A percentile compares a stretch with the other conserved stretches of the same genome.
phyloP scores from a whole-genome alignment of 2,797 vertebrate genomes.

The Chelon labrosus region DNA sequence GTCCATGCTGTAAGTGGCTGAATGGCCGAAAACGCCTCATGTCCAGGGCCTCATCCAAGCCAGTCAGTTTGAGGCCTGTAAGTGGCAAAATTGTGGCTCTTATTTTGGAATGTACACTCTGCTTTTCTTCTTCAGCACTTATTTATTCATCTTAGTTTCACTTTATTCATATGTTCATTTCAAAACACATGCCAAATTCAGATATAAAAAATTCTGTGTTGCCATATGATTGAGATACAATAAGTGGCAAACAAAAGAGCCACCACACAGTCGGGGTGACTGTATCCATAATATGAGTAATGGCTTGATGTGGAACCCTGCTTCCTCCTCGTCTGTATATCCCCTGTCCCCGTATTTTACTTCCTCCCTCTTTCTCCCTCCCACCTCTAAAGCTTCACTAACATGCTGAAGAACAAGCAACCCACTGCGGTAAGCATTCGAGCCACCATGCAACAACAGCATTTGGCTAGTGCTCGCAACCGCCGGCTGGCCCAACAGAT shows the following conservation, averaged over 20 bases:
- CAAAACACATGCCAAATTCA: slow-evolving; percentile 37
- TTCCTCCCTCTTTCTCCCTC: slow-evolving; percentile 75
- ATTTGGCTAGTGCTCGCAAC: slow-evolving; percentile 97
- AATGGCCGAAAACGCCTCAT: slow-evolving; percentile 83
- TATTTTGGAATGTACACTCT: slow-evolving; percentile 41
- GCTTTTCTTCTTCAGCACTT: slow-evolving; percentile 18
- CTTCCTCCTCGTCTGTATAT: slow-evolving; percentile 78
- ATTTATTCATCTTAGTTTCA: slow-evolving; percentile 19
- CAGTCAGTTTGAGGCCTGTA: slow-evolving; percentile 89
- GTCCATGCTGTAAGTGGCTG: slow-evolving; percentile 97
- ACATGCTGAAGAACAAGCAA: slow-evolving; percentile 99
- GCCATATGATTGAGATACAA: slow-evolving; percentile 69
- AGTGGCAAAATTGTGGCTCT: slow-evolving; percentile 86
- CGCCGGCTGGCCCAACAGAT: slow-evolving; percentile 98
- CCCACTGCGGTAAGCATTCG: slow-evolving; percentile 96
- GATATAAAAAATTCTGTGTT: slow-evolving; percentile 48
- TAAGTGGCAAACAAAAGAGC: slow-evolving; percentile 62
- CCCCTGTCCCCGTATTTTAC: slow-evolving; percentile 75
- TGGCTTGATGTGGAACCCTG: slow-evolving; percentile 85
- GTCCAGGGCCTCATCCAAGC: slow-evolving; percentile 77
- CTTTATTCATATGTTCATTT: slow-evolving; percentile 52
- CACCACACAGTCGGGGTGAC: slow-evolving; percentile 55
- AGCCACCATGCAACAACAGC: slow-evolving; percentile 98
- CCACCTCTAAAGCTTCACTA: slow-evolving; percentile 97
- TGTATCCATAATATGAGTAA: slow-evolving; percentile 76